Percentiles rank a stretch among this genome's conserved stretches.
Evolutionary conservation across 2,797 vertebrate species (phyloP).

Genomic region (Gobio occitaniae): DNA sequence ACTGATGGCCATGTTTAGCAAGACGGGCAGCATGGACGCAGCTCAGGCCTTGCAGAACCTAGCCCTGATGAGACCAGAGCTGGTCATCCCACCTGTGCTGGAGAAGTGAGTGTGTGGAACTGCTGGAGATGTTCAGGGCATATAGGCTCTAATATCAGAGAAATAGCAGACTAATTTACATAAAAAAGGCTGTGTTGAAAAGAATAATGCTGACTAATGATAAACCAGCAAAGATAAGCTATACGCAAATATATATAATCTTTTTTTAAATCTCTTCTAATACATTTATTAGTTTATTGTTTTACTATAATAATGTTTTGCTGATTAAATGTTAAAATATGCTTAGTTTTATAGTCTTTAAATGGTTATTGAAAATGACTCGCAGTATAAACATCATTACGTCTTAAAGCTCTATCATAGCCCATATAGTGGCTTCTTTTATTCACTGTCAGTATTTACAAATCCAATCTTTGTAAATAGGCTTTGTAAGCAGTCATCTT

Average conservation of each 20-base stretch:
- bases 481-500: slow-evolving; percentile 36
- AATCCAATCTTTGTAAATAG: slow-evolving; percentile 33
- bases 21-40: slow-evolving; percentile 94
- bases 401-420: background rate
- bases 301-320: background rate
- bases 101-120: slow-evolving; percentile 85
- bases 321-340: background rate
- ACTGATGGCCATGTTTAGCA: slow-evolving; percentile 97
- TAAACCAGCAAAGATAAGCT: background rate
- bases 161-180: background rate
- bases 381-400: background rate
- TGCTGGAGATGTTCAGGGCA: background rate
- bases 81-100: slow-evolving; percentile 93
- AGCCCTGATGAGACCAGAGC: slow-evolving; percentile 92
- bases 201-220: background rate
- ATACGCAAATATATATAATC: background rate
- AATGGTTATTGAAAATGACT: background rate
- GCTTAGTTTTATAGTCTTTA: background rate
- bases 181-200: background rate
- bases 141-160: background rate
- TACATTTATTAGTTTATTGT: background rate
- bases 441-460: slow-evolving; percentile 9
- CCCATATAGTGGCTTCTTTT: background rate
- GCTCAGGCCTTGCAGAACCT: slow-evolving; percentile 96
- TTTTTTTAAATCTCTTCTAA: background rate